Percentiles rank a stretch among this genome's conserved stretches.
Evolutionary conservation across 2,888 invertebrate species (phyloP).

Genomic region (Sepiola atlantica): DNA sequence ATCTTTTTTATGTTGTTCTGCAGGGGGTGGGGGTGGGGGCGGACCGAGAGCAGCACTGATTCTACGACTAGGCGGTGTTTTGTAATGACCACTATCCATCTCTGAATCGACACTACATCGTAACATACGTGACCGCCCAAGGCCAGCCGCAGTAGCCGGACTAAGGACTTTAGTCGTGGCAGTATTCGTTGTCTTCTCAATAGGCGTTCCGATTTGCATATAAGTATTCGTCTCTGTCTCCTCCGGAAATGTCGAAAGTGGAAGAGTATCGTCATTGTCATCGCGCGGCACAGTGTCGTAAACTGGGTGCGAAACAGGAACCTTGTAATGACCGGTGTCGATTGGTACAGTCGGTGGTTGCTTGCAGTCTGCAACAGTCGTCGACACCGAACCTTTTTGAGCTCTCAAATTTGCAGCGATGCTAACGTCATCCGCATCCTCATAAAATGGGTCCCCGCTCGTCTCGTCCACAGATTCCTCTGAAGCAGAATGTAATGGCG

Average conservation of each 20-base stretch:
- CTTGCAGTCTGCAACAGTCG: neutral
- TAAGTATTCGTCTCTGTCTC: neutral
- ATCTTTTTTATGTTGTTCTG: neutral
- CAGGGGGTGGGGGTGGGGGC: neutral
- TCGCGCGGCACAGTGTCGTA: slow-evolving; percentile 37
- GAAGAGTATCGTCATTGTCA: neutral
- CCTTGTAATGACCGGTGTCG: neutral
- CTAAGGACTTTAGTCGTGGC: neutral
- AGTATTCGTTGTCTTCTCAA: neutral
- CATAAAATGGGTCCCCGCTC: neutral
- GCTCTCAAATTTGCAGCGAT: slow-evolving; percentile 13
- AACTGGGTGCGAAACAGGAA: slow-evolving; percentile 14
- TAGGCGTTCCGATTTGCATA: neutral
- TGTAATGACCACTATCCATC: slow-evolving; percentile 19
- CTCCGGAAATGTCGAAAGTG: neutral
- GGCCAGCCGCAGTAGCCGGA: neutral
- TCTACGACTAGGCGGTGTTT: neutral
- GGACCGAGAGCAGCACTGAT: neutral
- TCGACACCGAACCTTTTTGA: neutral
- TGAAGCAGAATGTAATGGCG: slow-evolving; percentile 66
- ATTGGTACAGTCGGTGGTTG: neutral
- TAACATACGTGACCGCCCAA: neutral
- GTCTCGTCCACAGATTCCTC: slow-evolving; percentile 60
- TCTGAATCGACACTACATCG: neutral
- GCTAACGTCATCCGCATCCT: neutral